phyloP scores from a whole-genome alignment of 2,113 vertebrate genomes.

The Ictalurus furcatus region DNA sequence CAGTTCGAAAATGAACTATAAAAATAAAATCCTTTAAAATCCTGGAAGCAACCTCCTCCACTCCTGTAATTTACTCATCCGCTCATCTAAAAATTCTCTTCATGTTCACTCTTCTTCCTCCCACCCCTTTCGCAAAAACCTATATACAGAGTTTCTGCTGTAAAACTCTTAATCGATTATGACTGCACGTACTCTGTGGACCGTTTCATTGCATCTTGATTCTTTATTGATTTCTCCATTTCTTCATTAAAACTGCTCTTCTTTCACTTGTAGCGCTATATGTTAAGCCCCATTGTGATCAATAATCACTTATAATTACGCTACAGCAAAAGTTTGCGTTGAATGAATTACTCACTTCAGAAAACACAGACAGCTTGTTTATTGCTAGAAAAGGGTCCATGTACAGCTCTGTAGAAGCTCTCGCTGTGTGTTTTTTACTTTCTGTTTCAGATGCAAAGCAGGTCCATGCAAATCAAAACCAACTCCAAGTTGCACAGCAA shows the following conservation, averaged over 20 bases:
- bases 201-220: conserved; percentile 3
- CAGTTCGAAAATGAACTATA: conserved; percentile 17
- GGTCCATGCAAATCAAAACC: conserved; percentile 40
- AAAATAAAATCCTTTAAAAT: conserved; percentile 40
- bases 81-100: not conserved
- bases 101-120: too few species aligned
- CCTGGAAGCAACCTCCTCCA: conserved; percentile 16
- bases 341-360: not conserved
- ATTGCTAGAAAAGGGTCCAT: not conserved
- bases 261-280: not conserved
- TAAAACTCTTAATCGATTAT: conserved; percentile 9
- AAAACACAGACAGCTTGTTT: conserved; percentile 2
- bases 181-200: not conserved
- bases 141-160: not conserved
- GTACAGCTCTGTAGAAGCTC: not conserved
- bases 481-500: not conserved
- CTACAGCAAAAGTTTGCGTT: not conserved
- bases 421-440: not conserved
- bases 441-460: conserved; percentile 40
- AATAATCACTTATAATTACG: conserved; percentile 2
- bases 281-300: not conserved
- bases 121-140: not conserved
- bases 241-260: not conserved
- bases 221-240: conserved; percentile 18
- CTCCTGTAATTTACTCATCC: conserved; percentile 5